Base-by-base conservation (phyloP, 2,113 vertebrate species). In the Corapipo altera region DNA sequence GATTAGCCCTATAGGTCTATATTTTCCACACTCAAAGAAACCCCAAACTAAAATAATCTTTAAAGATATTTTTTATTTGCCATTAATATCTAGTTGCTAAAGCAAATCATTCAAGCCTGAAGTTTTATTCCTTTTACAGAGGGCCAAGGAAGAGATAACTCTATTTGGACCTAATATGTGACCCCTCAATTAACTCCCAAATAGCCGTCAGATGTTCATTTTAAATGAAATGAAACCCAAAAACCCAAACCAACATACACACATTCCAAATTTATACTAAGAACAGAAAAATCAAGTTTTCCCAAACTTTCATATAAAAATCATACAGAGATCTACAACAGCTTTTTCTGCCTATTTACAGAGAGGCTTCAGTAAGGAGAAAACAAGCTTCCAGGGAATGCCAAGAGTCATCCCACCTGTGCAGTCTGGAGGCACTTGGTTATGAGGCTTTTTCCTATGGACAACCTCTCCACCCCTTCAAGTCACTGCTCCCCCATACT, bases 401-500 rank as follows among this genome's bases (percentile, higher is more conserved):
- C 4, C 33, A 27, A 85, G 13, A 86, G 48, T n/a, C 28, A 57
- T 16, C 7, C 66, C 10, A 14, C 15, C 70, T 30, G 9, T 12
- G 11, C 9, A 49, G 28, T 2, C 21, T 23, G 28, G 41, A 51
- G 17, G 13, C 15, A 54, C 12, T n/a, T 3, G 0, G 16, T 57
- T 46, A 75, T 2, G 5, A 39, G 26, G n/a, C 0, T 1, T 22
- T 30, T 13, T 87, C 35, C 46, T 33, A 15, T 1, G 9, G 43
- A 54, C 39, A 75, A 28, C 2, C 10, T 27, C 44, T 27, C 7
- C 13, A 65, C 2, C 12, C 21, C 74, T n/a, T 37, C 0, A 0
- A 27, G 58, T 46, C 48, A 37, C 26, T 37, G 54, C 35, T 55
- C 23, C 39, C 30, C 14, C n/a, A 11, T 3, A 43, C 83, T 55